Base-by-base conservation (phyloP, 1,140 invertebrate genomes). In the Ips nitidus region DNA sequence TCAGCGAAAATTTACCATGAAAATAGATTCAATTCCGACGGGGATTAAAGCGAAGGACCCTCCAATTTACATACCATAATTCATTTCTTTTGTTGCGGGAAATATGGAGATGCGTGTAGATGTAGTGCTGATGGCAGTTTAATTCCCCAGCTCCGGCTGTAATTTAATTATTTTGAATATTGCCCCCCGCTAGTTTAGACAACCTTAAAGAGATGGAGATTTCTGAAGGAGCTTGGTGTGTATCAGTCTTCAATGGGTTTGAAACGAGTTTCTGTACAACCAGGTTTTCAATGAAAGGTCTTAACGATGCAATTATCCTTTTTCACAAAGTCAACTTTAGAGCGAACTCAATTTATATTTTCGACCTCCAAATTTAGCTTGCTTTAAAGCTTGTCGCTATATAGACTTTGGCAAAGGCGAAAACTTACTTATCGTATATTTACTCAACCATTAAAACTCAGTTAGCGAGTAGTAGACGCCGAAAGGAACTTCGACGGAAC, bases 351-450 rank as follows among this genome's bases (percentile, higher is more conserved):
- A 61, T 61, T 61, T 61, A 61, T 61, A 61, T 61, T 61, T 61
- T 61, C 59, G 8, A 47, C 59, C 45, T 61, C 59, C 4, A 61
- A 59, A 59, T 41, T 59, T 59, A 8, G 57, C 57, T 42, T 42
- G 50, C 57, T 68, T 41, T 37, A 41, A 39, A 42, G 66, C 66
- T 22, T 22, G 22, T 22, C 22, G 22, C 22, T 22, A 41, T 68
- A 59, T 60, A 59, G 66, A 66, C 64, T 58, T 60, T 68, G 39
- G 38, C n/a, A 53, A 52, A 57, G 66, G 60, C 66, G 56, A 41
- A 68, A 68, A 68, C 66, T 68, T 68, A 60, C 66, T 68, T 68
- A 68, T 59, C 66, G 57, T 68, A 68, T 68, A 68, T 68, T 68
- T 68, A 60, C 66, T 53, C 66, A 59, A 68, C 66, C 66, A 68